Evolutionary conservation across 2,888 invertebrate species (phyloP), one percentile per base, ranked within the genome.

Genomic region (Cephus spinipes): DNA sequence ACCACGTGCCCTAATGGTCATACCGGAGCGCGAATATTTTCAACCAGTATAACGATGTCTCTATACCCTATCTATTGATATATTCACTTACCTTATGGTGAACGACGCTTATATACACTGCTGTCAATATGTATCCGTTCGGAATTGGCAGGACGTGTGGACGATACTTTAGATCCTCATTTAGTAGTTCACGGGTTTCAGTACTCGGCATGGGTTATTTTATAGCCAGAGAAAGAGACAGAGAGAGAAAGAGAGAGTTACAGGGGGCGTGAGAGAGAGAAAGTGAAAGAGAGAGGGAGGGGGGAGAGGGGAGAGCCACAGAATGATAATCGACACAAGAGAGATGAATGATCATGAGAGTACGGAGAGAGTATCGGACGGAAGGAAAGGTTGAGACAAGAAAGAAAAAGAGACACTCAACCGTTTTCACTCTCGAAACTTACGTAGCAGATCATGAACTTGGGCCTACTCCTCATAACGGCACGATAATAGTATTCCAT

Each of bases 371-470:
- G 33, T 23, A 23, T 23, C 6, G 40, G 40, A 55, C 40, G 40
- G 15, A 40, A 15, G 40, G 40, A 15, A 40, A 40, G 40, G 40
- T 15, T 15, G 40, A 40, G 40, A 15, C 4, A 69, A 69, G n/a
- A 68, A 76, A 73, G 31, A 40, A 31, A 68, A 33, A 73, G 77
- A 32, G 69, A 73, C 31, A 31, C 80, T 84, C 81, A 84, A 81
- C 87, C 88, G 85, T 89, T 88, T 85, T 89, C 89, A 85, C 87
- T 89, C 85, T 86, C 87, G 84, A 86, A 85, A 84, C 84, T 85
- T 80, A 84, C 87, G 85, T 86, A 86, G 83, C 87, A 84, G 81
- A 87, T 87, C 84, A 84, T 85, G 82, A 86, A 88, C 83, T 85
- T 86, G 82, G 84, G 80, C 75, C 85, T 83, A 78, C 81, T 83